phyloP scores from a whole-genome alignment of 2,113 vertebrate species.

The Balaeniceps rex region DNA sequence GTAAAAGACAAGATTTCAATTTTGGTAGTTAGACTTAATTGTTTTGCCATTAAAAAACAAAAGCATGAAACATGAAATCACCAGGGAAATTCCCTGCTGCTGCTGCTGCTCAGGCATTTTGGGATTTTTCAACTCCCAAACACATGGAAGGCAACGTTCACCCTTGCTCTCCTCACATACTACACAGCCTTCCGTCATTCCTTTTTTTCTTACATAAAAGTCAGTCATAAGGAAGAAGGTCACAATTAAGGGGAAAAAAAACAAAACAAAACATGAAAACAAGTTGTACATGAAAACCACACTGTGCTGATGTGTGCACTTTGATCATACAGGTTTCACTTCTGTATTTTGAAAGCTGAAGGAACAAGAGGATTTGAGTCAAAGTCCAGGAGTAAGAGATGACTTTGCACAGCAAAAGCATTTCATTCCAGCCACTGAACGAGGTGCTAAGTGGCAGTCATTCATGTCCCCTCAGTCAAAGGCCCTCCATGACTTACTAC shows the following conservation, averaged over 20 bases:
- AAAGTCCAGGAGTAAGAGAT: not conserved
- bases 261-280: too few relatives aligned
- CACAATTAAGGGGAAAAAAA: not conserved
- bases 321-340: not conserved
- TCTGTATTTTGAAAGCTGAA: not conserved
- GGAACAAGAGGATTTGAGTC: not conserved
- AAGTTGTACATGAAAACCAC: not conserved
- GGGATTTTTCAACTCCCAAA: not conserved
- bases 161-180: not conserved
- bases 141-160: fast-evolving
- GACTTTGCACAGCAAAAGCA: not conserved
- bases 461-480: not conserved
- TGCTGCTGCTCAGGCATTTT: not conserved
- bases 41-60: not conserved
- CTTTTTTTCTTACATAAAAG: not conserved
- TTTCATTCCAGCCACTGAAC: not conserved
- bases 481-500: not conserved
- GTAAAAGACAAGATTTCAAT: not conserved
- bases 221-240: not conserved
- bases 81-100: not conserved
- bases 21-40: not conserved
- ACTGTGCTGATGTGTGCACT: not conserved
- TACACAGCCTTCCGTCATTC: not conserved
- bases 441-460: not conserved
- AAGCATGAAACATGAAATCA: not conserved